Evolutionary conservation across 2,797 vertebrate species (phyloP).

Genomic region (Huso huso): DNA sequence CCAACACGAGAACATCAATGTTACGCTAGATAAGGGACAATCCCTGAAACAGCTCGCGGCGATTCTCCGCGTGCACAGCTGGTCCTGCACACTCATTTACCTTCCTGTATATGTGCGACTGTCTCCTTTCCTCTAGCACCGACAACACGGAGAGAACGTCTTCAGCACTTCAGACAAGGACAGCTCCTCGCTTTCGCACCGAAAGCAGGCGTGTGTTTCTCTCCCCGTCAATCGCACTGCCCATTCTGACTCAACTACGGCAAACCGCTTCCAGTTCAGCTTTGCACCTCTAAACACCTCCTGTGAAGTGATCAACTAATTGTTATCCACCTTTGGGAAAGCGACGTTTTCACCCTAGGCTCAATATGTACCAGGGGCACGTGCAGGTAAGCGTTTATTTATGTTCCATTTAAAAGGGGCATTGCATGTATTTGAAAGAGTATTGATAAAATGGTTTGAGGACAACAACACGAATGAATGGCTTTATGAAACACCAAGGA

Average conservation of each 20-base stretch:
- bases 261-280: conserved; percentile 19
- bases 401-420: too few relatives aligned
- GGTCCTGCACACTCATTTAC: conserved; percentile 12
- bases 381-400: conserved; percentile 57
- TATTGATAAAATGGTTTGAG: too few relatives aligned
- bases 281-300: conserved; percentile 26
- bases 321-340: conserved; percentile 42
- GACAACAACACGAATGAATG: too few relatives aligned
- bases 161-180: conserved; percentile 53
- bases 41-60: too few relatives aligned
- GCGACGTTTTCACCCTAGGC: conserved; percentile 40
- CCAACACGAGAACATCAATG: too few relatives aligned
- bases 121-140: too few relatives aligned
- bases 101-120: background rate
- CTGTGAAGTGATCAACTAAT: conserved; percentile 41
- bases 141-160: conserved; percentile 25
- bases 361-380: conserved; percentile 80
- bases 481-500: too few relatives aligned
- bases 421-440: too few relatives aligned
- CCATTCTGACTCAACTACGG: conserved; percentile 9
- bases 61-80: too few relatives aligned
- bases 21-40: too few relatives aligned
- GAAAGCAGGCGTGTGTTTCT: background rate
- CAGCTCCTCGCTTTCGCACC: conserved; percentile 35
- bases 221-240: background rate